Percentiles rank a stretch among this genome's conserved stretches.
These are phyloP conservation scores for Ammodytes marinus DNA, from an alignment of 2,113 vertebrate genomes.

Conservation along the genomic window DNA sequence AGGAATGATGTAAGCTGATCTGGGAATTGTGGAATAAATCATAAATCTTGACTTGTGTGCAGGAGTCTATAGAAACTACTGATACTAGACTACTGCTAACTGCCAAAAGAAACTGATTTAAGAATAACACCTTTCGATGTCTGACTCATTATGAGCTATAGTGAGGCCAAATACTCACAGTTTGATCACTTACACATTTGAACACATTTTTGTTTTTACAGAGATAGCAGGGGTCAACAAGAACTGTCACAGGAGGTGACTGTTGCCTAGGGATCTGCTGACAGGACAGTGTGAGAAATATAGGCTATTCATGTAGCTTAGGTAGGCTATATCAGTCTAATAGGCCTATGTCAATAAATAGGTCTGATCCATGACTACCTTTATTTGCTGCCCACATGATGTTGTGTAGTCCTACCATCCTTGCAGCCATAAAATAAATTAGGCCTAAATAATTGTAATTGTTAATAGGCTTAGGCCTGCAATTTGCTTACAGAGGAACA, in stretches of 20 bases:
- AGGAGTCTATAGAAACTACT: background rate
- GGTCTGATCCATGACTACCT: background rate
- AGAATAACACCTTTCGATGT: background rate
- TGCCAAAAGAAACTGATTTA: background rate
- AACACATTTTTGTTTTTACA: too few relatives aligned
- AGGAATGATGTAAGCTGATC: background rate
- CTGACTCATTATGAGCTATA: conserved; percentile 6
- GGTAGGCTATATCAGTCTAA: too few relatives aligned
- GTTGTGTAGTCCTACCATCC: background rate
- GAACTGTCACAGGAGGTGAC: too few relatives aligned
- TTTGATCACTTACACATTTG: too few relatives aligned
- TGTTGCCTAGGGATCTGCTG: too few relatives aligned
- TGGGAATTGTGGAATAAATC: background rate
- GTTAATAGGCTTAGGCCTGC: too few relatives aligned
- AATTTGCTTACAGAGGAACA: too few relatives aligned
- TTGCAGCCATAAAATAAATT: too few relatives aligned
- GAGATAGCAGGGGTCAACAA: too few relatives aligned
- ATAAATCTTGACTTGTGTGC: background rate
- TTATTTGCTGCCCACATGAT: background rate
- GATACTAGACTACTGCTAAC: background rate
- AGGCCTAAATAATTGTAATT: too few relatives aligned
- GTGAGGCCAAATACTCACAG: background rate
- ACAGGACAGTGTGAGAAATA: too few relatives aligned
- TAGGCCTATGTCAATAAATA: background rate
- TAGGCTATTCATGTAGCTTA: too few relatives aligned